Conservation (phyloP, 2,113 vertebrate genomes). For the Todiramphus saurophagus region DNA sequence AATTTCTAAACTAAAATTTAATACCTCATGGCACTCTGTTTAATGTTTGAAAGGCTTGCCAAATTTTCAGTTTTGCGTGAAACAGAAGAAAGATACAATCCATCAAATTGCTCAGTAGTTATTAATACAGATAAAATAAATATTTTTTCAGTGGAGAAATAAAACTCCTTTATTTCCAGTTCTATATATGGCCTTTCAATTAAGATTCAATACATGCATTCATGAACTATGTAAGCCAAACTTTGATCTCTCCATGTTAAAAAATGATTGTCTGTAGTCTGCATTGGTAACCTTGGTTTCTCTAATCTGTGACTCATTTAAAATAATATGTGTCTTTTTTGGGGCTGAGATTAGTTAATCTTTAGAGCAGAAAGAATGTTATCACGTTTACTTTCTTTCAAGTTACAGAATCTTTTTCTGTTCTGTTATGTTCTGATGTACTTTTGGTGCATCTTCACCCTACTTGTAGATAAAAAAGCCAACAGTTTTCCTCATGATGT, state of each 20-base stretch:
- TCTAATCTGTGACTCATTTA: slow-evolving; percentile 57
- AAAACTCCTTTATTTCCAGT: background rate
- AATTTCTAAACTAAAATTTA: slow-evolving; percentile 43
- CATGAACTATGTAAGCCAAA: background rate
- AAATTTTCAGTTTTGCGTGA: background rate
- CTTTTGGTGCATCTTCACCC: background rate
- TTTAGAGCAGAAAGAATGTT: slow-evolving; percentile 34
- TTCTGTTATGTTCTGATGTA: background rate
- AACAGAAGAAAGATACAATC: background rate
- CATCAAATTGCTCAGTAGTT: background rate
- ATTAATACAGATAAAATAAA: background rate
- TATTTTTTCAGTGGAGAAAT: background rate
- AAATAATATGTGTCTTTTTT: slow-evolving; percentile 9
- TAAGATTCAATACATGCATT: background rate
- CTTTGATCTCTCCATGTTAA: slow-evolving; percentile 35
- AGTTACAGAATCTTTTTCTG: background rate
- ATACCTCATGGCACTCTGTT: background rate
- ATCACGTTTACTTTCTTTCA: background rate
- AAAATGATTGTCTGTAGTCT: background rate
- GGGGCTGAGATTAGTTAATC: slow-evolving; percentile 22
- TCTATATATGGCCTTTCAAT: background rate
- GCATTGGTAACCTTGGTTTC: background rate
- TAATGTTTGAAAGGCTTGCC: slow-evolving; percentile 30
- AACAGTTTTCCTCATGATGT: background rate
- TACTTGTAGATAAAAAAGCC: background rate